Base-by-base conservation (phyloP, 2,888 invertebrate genomes). In the Lacanobia oleracea region DNA sequence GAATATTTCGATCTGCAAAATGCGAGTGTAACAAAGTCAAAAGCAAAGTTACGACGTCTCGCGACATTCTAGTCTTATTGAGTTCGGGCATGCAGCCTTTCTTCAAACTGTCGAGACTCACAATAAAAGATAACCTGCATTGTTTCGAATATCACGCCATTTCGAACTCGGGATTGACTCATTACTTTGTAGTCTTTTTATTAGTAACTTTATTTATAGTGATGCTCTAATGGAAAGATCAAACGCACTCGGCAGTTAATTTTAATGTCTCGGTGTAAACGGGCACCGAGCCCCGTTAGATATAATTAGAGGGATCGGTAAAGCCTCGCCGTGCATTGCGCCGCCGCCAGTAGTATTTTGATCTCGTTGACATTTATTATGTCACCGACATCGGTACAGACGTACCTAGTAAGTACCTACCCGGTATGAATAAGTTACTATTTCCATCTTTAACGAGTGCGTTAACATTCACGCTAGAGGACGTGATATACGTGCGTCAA, bases 191-290 rank as follows among this genome's bases (percentile, higher is more conserved):
- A 87, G 86, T 91, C 86, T 91, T 94, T 94, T 93, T 93, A 92
- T 91, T 91, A 89, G 89, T 74, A 90, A 89, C 88, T 89, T 88
- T 94, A 94, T 95, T 94, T 95, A 94, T 93, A 94, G 94, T 87
- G 86, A 86, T 91, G 91, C 90, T 91, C 93, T 95, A 95, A 95
- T 95, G 95, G 94, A 95, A 95, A 96, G 95, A 96, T 96, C 95
- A 96, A 95, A 96, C 92, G 95, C 89, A 88, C 87, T 89, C 90
- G 89, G 92, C 91, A 94, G 95, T 95, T 95, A 94, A 95, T 95
- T 95, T 96, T 95, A 95, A 95, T 95, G 95, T 94, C 95, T 93
- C 93, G 88, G 92, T 94, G 94, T 93, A 93, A 93, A 92, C 93
- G 93, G 79, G 91, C 90, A 92, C 89, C 87, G 89, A 88, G 88